Evolutionary conservation across 2,113 vertebrate species (phyloP).

Genomic region (Pomatorhinus ruficollis): DNA sequence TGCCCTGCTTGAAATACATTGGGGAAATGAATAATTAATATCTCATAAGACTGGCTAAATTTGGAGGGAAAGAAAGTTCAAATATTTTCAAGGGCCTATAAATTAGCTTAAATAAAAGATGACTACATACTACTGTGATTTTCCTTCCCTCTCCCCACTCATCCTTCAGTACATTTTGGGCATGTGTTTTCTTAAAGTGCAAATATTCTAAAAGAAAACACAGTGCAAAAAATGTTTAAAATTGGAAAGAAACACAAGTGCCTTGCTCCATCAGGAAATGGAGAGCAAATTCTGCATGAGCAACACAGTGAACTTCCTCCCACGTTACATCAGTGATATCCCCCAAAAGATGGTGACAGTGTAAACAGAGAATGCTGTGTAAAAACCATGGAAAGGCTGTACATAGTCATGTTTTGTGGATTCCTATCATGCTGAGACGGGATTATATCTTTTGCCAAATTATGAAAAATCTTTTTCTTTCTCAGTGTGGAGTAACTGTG

Average conservation of each 20-base stretch:
- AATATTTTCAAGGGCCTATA: neutral
- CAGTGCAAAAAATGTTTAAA: neutral
- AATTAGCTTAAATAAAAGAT: neutral
- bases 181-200: neutral
- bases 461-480: neutral
- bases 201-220: neutral
- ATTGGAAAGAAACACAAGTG: neutral
- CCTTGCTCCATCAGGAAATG: neutral
- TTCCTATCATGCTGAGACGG: neutral
- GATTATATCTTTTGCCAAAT: neutral
- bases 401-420: neutral
- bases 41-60: neutral
- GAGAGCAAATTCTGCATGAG: neutral
- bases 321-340: neutral
- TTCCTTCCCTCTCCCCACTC: neutral
- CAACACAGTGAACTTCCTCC: neutral
- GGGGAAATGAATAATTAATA: neutral
- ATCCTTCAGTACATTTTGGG: neutral
- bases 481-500: neutral
- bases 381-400: neutral
- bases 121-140: neutral
- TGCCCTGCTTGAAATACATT: neutral
- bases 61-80: neutral
- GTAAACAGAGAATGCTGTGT: neutral
- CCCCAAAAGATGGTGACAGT: neutral